Evolutionary conservation across 2,797 vertebrate genomes (phyloP).

Genomic region (Bucorvus abyssinicus): DNA sequence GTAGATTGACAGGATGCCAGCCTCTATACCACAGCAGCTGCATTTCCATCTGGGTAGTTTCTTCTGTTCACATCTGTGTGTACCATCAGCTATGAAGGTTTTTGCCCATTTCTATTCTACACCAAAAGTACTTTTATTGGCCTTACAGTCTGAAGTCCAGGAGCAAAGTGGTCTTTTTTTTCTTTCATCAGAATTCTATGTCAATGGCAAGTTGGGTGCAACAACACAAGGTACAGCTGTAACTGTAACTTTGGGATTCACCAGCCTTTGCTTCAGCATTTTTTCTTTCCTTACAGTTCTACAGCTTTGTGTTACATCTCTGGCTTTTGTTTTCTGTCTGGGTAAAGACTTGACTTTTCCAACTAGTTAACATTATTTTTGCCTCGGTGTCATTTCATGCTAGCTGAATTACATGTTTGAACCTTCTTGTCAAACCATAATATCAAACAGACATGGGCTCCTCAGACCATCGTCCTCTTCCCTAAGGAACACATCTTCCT

Average conservation of each 20-base stretch:
- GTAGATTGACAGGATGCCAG: not conserved
- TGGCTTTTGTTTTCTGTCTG: not conserved
- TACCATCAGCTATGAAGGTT: not conserved
- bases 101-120: not conserved
- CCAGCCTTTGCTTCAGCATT: not conserved
- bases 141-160: not conserved
- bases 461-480: not conserved
- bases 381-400: not conserved
- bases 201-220: not conserved
- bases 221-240: fast-evolving
- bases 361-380: not conserved
- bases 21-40: not conserved
- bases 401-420: not conserved
- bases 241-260: not conserved
- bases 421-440: not conserved
- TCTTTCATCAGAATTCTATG: not conserved
- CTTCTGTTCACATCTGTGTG: not conserved
- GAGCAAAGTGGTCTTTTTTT: not conserved
- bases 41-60: not conserved
- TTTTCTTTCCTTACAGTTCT: not conserved
- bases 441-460: not conserved
- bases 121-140: not conserved
- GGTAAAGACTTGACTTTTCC: not conserved
- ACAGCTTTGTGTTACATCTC: not conserved
- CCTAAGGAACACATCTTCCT: not conserved